Evolutionary conservation across 1,140 invertebrate genomes (phyloP).

Genomic region (Musca vetustissima): DNA sequence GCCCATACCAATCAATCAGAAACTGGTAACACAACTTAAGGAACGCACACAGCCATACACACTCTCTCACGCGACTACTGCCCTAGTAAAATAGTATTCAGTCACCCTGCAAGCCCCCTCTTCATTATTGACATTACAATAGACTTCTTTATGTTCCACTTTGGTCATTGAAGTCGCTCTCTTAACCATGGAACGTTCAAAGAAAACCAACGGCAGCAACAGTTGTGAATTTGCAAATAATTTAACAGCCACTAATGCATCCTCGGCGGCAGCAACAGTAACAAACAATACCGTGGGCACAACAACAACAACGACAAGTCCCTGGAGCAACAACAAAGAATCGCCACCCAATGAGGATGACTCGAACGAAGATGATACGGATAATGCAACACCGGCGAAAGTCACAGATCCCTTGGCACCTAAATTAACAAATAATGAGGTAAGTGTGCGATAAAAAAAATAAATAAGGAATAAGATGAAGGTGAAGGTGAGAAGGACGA

Average conservation of each 20-base stretch:
- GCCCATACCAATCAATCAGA: no score
- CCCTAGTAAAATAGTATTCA: no score
- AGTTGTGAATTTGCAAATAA: slow-evolving; percentile 42
- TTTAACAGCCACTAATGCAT: slow-evolving; percentile 25
- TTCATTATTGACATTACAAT: background rate
- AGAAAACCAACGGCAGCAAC: slow-evolving; percentile 38
- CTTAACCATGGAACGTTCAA: slow-evolving; percentile 40
- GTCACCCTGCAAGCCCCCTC: background rate
- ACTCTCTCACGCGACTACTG: background rate
- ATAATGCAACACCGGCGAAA: slow-evolving; percentile 47
- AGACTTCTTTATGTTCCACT: background rate
- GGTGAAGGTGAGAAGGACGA: no score
- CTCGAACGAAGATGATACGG: slow-evolving; percentile 44
- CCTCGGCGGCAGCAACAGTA: slow-evolving; percentile 18
- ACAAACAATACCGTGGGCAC: background rate
- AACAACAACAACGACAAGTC: slow-evolving; percentile 32
- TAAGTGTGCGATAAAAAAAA: no score
- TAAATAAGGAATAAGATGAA: background rate
- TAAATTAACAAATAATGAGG: slow-evolving; percentile 47
- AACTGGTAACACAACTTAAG: no score
- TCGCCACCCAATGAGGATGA: slow-evolving; percentile 39
- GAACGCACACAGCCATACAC: background rate
- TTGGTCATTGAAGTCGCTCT: background rate
- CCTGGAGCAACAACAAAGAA: slow-evolving; percentile 51
- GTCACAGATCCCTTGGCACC: slow-evolving; percentile 52